These are phyloP conservation scores for Ernsta delagoae DNA, from an alignment of 2,888 invertebrate species.

Conservation along the genomic window DNA sequence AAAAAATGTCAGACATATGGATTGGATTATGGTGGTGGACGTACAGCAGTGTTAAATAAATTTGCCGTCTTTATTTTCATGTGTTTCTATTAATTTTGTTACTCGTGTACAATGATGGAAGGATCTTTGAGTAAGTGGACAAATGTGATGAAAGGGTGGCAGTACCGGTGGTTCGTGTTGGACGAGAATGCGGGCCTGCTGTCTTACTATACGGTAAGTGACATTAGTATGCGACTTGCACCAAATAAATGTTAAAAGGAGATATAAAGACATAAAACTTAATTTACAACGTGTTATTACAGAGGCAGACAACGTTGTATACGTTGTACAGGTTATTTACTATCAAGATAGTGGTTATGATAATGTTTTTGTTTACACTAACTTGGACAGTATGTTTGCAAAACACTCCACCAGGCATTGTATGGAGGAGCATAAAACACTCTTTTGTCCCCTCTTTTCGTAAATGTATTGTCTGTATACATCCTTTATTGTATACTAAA, in stretches of 20 bases:
- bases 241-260: slow-evolving; percentile 37
- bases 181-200: slow-evolving; percentile 98
- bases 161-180: slow-evolving; percentile 99
- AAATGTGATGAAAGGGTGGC: slow-evolving; percentile 99
- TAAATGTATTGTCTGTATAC: background rate
- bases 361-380: slow-evolving; percentile 33
- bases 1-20: too few relatives aligned
- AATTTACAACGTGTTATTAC: background rate
- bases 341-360: slow-evolving; percentile 27
- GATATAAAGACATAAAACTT: background rate
- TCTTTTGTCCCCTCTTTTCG: background rate
- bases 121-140: slow-evolving; percentile 98
- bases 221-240: slow-evolving; percentile 55
- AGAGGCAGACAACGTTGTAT: background rate
- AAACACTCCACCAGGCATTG: slow-evolving; percentile 12
- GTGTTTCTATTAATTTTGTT: slow-evolving; percentile 63
- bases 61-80: slow-evolving; percentile 59
- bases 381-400: slow-evolving; percentile 28
- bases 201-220: slow-evolving; percentile 97
- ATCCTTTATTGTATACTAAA: too few relatives aligned
- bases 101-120: slow-evolving; percentile 88
- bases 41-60: too few relatives aligned
- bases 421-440: background rate
- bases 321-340: slow-evolving; percentile 1
- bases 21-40: too few relatives aligned